Conservation (phyloP, 2,888 invertebrate genomes). For the Pyralis farinalis region DNA sequence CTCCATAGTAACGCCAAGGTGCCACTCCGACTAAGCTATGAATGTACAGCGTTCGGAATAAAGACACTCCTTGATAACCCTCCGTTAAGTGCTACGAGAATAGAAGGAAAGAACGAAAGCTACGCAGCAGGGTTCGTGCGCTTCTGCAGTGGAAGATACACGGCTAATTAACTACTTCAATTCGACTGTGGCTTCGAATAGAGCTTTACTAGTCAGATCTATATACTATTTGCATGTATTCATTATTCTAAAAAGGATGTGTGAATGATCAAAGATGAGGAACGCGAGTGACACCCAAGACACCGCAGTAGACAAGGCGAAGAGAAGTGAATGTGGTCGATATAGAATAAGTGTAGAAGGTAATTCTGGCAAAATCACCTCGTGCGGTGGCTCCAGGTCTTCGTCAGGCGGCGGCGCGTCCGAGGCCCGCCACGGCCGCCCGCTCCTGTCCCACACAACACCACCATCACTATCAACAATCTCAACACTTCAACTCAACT, state of each 20-base stretch:
- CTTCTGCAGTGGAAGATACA: conserved; percentile 19
- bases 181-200: conserved; percentile 10
- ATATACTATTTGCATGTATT: conserved; percentile 14
- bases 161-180: conserved; percentile 13
- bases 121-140: conserved; percentile 27
- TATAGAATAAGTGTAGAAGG: conserved; percentile 62
- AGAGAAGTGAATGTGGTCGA: conserved; percentile 65
- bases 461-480: conserved; percentile 44
- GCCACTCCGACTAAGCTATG: conserved; percentile 52
- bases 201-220: conserved; percentile 11
- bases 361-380: conserved; percentile 81
- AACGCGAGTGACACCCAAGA: conserved; percentile 63
- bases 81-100: conserved; percentile 17
- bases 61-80: conserved; percentile 7
- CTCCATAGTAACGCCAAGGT: conserved; percentile 54
- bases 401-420: conserved; percentile 68
- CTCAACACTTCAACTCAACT: conserved; percentile 19
- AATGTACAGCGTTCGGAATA: conserved; percentile 21
- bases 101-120: conserved; percentile 28
- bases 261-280: conserved; percentile 31
- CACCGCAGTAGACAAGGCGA: conserved; percentile 56
- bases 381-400: conserved; percentile 69
- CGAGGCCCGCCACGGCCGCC: conserved; percentile 62
- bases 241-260: conserved; percentile 18
- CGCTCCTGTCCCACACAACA: conserved; percentile 74